These are phyloP conservation scores for Phylloscopus trochiloides DNA, from an alignment of 2,113 vertebrate genomes.

Conservation along the genomic window DNA sequence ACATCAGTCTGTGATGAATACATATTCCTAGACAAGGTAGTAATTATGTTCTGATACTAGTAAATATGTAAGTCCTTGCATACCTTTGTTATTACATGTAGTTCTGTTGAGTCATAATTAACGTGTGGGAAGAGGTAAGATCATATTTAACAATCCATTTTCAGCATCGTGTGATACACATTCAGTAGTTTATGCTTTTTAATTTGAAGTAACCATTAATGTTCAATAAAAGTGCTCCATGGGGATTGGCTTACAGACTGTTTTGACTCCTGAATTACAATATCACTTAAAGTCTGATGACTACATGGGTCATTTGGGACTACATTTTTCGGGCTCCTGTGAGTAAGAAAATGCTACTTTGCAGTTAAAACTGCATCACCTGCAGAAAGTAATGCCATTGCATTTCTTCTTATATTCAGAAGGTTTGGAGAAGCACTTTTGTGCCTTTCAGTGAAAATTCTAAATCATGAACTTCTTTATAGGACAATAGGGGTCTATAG, in stretches of 20 bases:
- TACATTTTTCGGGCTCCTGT: background rate
- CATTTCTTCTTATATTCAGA: background rate
- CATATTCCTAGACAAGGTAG: background rate
- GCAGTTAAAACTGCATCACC: background rate
- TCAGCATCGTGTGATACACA: background rate
- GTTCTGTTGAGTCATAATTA: conserved; percentile 29
- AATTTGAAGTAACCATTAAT: background rate
- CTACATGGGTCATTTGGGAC: background rate
- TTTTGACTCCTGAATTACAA: background rate
- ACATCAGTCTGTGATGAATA: background rate
- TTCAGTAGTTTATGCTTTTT: background rate
- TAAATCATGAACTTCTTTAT: background rate
- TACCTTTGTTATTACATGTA: background rate
- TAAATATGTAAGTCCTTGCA: conserved; percentile 21
- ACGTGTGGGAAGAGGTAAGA: background rate
- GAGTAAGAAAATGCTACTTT: background rate
- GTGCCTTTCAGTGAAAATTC: background rate
- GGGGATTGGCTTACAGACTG: background rate
- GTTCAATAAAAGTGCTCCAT: background rate
- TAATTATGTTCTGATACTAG: conserved; percentile 19
- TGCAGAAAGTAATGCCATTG: background rate
- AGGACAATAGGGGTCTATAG: background rate
- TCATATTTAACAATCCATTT: background rate
- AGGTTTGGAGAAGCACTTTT: background rate
- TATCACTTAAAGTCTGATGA: background rate